Evolutionary conservation across 2,113 vertebrate species (phyloP).

Genomic region (Sylvia atricapilla): DNA sequence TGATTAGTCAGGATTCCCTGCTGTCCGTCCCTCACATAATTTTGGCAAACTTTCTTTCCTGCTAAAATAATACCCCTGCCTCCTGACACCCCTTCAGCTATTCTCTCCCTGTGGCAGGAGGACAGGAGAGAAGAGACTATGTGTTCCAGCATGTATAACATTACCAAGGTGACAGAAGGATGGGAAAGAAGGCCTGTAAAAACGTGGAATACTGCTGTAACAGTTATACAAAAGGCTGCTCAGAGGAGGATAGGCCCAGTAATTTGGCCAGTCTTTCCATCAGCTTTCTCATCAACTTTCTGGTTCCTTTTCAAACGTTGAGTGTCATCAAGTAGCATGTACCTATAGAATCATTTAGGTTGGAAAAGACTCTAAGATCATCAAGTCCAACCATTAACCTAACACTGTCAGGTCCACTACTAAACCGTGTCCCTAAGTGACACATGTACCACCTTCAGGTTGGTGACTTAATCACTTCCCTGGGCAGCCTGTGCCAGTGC

Average conservation of each 20-base stretch:
- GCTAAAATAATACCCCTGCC: not conserved
- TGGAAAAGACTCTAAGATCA: not conserved
- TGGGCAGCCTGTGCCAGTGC: not conserved
- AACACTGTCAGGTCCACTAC: not conserved
- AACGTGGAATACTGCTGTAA: not conserved
- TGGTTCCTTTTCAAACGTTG: not conserved
- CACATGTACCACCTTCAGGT: not conserved
- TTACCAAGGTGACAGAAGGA: not conserved
- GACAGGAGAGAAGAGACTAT: not conserved
- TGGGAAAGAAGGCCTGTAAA: not conserved
- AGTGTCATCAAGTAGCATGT: not conserved
- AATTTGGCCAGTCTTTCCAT: not conserved
- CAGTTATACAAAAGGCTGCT: not conserved
- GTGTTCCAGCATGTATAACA: not conserved
- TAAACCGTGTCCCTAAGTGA: not conserved
- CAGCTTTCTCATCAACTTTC: not conserved
- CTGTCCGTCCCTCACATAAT: not conserved
- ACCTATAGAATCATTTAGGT: not conserved
- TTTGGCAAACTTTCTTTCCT: not conserved
- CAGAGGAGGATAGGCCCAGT: not conserved
- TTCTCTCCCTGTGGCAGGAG: not conserved
- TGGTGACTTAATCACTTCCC: not conserved
- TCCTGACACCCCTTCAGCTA: not conserved
- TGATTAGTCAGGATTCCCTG: not conserved
- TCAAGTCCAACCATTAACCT: not conserved